A percentile compares a stretch with the other conserved stretches of the same genome.
phyloP scores from a whole-genome alignment of 2,113 vertebrate genomes.

The Sylvia atricapilla region DNA sequence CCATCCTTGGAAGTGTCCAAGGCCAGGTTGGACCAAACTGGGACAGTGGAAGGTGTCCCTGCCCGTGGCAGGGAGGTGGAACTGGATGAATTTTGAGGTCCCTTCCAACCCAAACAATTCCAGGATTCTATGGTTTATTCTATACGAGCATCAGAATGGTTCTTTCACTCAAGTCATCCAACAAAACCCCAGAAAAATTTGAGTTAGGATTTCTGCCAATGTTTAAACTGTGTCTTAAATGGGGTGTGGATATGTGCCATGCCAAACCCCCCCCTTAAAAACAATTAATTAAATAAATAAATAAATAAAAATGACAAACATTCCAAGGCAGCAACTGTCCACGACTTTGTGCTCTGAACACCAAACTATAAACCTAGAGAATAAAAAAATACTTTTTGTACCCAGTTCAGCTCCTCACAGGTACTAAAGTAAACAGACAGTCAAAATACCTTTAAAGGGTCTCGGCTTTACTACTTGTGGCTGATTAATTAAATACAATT shows the following conservation, averaged over 20 bases:
- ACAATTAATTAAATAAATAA: accelerated
- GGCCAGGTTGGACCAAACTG: neutral
- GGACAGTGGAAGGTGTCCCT: neutral
- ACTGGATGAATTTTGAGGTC: neutral
- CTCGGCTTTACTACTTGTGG: neutral
- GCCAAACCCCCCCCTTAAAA: too few relatives aligned
- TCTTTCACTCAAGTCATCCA: neutral
- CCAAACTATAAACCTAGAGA: neutral
- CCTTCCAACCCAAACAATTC: neutral
- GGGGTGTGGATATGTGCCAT: accelerated
- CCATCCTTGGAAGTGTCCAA: neutral
- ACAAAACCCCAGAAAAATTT: neutral
- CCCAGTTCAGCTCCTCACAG: neutral
- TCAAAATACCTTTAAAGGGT: neutral
- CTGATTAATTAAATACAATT: neutral
- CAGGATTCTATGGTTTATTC: neutral
- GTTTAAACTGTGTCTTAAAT: neutral
- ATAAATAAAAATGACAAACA: neutral
- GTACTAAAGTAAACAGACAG: neutral
- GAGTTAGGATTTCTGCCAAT: neutral
- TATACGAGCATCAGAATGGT: neutral
- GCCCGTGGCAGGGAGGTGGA: neutral
- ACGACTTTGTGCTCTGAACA: neutral
- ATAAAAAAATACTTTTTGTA: neutral
- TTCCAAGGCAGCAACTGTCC: neutral